Base-by-base conservation (phyloP, 2,113 vertebrate genomes). In the Lasiurus cinereus region DNA sequence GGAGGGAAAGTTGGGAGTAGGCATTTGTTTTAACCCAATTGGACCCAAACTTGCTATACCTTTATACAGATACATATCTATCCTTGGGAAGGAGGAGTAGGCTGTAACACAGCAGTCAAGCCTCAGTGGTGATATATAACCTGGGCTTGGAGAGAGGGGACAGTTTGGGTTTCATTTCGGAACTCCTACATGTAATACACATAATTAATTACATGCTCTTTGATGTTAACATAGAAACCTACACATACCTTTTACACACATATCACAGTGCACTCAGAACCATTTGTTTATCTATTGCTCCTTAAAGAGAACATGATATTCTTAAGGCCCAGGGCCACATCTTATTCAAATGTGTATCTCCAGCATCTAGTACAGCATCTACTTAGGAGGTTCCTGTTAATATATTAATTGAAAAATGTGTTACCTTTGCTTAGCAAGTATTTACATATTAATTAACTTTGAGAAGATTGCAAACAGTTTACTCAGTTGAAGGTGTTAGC, bases 381-480 rank as follows among this genome's bases (percentile, higher is more conserved):
- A 56, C 19, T 56, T 59, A 59, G 56, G 27, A 36, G 76, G 36
- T 8, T 80, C 67, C 76, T 91, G 10, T 73, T 96, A 66, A 73
- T 94, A 90, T 74, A 31, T 91, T 96, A 97, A 97, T 76, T 85
- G 77, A 89, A 97, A 97, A 97, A 95, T 39, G 36, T 96, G 82
- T 90, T 95, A 85, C 64, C 76, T 85, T 96, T 76, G 73, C 90
- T 93, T 66, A 80, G 88, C 76, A 94, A 94, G 92, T 90, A 96
- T 96, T 96, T 96, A 85, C 77, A 96, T 92, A 64, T 92, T 97
- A 92, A 96, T 92, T 95, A 94, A 96, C 69, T 93, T 48, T 89
- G 43, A 79, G 56, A 88, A 92, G 33, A 92, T n/a, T 56, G 83
- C 48, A 94, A 79, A 74, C 66, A 72, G 84, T 94, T 93, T 82